phyloP scores from a whole-genome alignment of 2,888 invertebrate species.

The Metopia argyrocephala region DNA sequence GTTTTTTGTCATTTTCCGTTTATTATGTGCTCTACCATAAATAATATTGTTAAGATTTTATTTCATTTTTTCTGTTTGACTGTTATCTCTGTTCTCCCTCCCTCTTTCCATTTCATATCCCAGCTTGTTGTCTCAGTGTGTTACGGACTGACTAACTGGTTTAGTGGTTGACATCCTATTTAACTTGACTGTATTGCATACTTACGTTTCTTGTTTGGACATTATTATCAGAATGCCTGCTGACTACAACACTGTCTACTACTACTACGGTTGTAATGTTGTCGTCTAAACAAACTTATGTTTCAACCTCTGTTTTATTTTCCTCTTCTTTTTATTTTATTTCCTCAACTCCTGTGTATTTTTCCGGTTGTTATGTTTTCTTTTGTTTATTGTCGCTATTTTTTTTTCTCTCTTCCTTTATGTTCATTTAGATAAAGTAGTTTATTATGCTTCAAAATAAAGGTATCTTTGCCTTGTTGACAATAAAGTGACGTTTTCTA shows the following conservation, averaged over 20 bases:
- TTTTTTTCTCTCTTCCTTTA: not conserved
- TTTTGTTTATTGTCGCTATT: not conserved
- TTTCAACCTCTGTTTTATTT: constrained; percentile 24
- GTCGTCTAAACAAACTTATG: not conserved
- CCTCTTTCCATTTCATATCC: not conserved
- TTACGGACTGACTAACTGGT: not conserved
- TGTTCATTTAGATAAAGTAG: constrained; percentile 49
- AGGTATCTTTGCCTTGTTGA: not conserved
- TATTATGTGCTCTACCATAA: constrained; percentile 54
- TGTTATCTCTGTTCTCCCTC: not conserved
- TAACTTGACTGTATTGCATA: constrained; percentile 25
- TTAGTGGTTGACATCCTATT: constrained; percentile 42
- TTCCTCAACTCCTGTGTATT: constrained; percentile 7
- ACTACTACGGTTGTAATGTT: constrained; percentile 7
- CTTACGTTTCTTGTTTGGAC: not conserved
- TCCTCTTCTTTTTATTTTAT: constrained; percentile 17
- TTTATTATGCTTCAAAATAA: not conserved
- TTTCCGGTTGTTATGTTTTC: constrained; percentile 19
- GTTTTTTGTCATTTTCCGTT: constrained; percentile 38
- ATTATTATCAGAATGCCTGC: not conserved
- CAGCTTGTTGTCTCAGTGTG: not conserved
- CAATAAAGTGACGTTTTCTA: not conserved
- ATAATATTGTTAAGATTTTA: constrained; percentile 52
- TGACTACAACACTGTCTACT: too few relatives aligned
- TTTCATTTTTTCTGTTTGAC: not conserved